These are phyloP conservation scores for Solenodon paradoxus DNA, from an alignment of 2,113 vertebrate species.

Conservation along the genomic window DNA sequence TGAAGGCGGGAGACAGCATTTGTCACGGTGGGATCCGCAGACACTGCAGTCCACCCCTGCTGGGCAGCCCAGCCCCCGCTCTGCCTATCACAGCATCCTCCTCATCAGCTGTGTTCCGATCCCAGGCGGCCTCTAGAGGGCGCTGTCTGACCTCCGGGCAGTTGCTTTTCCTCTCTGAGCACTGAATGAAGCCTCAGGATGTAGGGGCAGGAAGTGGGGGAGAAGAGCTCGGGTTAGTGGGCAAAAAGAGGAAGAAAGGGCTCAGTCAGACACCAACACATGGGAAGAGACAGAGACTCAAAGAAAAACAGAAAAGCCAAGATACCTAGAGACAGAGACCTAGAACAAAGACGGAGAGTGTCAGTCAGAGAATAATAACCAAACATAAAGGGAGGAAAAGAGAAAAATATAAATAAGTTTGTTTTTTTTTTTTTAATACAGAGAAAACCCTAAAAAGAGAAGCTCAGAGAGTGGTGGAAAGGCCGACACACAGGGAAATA, in stretches of 20 bases:
- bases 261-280: not conserved
- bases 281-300: not conserved
- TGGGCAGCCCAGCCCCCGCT: not conserved
- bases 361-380: too few species aligned
- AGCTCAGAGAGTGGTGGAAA: not conserved
- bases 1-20: constrained; percentile 53
- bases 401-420: too few species aligned
- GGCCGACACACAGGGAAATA: not conserved
- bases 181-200: not conserved
- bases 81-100: not conserved
- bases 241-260: not conserved
- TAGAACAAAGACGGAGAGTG: not conserved
- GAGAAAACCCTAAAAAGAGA: not conserved
- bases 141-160: not conserved
- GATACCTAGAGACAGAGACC: not conserved
- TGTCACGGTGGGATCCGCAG: not conserved
- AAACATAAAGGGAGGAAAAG: too few species aligned
- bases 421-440: too few species aligned
- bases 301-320: not conserved
- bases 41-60: not conserved
- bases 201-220: not conserved
- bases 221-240: not conserved
- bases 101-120: not conserved
- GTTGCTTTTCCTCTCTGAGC: not conserved
- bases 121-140: not conserved